Conservation (phyloP, 2,113 vertebrate genomes). For the Halcyon senegalensis region DNA sequence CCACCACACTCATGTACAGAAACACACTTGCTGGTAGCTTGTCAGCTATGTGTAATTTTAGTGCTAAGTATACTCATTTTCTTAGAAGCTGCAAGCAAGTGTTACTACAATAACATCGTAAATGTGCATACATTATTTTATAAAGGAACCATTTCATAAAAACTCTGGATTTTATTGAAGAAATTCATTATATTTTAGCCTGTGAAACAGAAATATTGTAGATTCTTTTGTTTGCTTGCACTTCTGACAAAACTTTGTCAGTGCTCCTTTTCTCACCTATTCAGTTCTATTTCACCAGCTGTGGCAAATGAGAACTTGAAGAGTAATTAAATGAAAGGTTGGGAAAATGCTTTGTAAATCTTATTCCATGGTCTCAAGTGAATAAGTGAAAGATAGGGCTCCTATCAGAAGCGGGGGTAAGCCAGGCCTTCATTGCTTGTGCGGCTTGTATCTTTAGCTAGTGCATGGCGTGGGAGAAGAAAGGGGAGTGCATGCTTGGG, state of each 20-base stretch:
- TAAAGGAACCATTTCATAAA: background rate
- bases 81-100: background rate
- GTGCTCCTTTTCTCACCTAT: constrained; percentile 1
- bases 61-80: constrained; percentile 25
- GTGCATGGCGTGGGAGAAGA: background rate
- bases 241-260: background rate
- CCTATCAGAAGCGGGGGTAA: background rate
- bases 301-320: constrained; percentile 29
- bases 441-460: background rate
- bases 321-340: constrained; percentile 7
- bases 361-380: background rate
- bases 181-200: background rate
- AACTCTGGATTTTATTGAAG: background rate
- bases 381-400: background rate
- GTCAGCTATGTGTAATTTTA: constrained; percentile 43
- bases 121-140: constrained; percentile 32
- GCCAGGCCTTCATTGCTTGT: background rate
- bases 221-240: background rate
- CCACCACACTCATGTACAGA: background rate
- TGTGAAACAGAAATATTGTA: background rate
- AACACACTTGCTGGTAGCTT: constrained; percentile 8
- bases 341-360: background rate
- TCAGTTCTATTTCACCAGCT: background rate
- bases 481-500: background rate
- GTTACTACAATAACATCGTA: background rate